phyloP scores from a whole-genome alignment of 2,888 invertebrate genomes.

The Copidosoma aretas region DNA sequence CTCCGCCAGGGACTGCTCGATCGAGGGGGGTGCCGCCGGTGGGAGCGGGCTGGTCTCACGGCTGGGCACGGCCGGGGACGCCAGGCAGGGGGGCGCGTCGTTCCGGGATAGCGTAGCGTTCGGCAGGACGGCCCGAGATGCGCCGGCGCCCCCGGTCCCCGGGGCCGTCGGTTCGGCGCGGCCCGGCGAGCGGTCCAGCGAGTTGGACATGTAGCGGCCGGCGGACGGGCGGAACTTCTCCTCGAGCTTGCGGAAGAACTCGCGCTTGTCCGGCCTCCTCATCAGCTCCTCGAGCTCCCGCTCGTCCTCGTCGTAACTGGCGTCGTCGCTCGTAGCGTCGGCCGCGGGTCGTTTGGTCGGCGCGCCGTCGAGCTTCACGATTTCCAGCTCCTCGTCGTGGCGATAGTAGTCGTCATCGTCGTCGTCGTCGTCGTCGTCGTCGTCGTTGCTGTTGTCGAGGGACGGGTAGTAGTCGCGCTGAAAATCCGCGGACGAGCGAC shows the following conservation, averaged over 20 bases:
- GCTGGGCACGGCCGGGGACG: conserved; percentile 80
- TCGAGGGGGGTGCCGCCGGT: conserved; percentile 50
- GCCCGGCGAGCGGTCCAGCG: conserved; percentile 14
- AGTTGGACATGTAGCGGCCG: conserved; percentile 22
- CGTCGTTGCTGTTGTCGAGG: conserved; percentile 60
- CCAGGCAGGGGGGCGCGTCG: conserved; percentile 73
- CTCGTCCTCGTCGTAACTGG: conserved; percentile 43
- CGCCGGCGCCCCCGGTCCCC: background rate
- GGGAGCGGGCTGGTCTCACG: conserved; percentile 65
- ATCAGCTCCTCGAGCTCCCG: conserved; percentile 46
- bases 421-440: conserved; percentile 61
- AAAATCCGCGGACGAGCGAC: conserved; percentile 43
- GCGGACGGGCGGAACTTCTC: conserved; percentile 45
- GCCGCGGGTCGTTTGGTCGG: conserved; percentile 21
- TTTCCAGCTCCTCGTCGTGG: conserved; percentile 63
- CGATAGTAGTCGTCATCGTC: conserved; percentile 62
- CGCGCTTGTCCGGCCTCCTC: conserved; percentile 51
- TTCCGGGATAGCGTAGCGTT: conserved; percentile 81
- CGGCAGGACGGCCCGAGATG: conserved; percentile 75
- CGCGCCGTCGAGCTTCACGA: conserved; percentile 60
- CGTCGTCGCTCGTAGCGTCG: conserved; percentile 4
- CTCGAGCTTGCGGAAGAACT: conserved; percentile 53
- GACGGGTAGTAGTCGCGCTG: conserved; percentile 63
- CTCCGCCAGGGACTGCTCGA: conserved; percentile 8
- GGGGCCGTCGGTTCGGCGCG: conserved; percentile 1